Percentiles rank a stretch among this genome's conserved stretches.
phyloP scores from a whole-genome alignment of 2,888 invertebrate species.

The Thymelicus acteon region DNA sequence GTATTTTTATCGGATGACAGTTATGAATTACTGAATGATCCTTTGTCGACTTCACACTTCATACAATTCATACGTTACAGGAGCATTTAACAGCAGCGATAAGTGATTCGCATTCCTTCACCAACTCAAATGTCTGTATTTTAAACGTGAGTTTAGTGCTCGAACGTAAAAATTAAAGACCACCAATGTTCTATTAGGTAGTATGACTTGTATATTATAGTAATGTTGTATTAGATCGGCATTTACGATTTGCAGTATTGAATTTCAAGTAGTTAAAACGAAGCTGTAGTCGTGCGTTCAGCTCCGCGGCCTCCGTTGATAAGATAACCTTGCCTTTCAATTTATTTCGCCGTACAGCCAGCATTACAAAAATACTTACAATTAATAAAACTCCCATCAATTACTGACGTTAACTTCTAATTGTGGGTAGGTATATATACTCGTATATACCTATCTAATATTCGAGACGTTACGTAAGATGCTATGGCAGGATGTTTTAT shows the following conservation, averaged over 20 bases:
- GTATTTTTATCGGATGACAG: conserved; percentile 1
- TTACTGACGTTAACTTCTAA: conserved; percentile 39
- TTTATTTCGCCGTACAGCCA: conserved; percentile 68
- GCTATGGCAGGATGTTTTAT: background rate
- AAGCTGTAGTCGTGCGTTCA: conserved; percentile 21
- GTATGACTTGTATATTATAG: conserved; percentile 5
- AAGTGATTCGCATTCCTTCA: too few relatives aligned
- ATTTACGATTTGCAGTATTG: conserved; percentile 52
- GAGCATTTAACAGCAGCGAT: too few relatives aligned
- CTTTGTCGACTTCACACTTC: background rate
- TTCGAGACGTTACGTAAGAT: conserved; percentile 14
- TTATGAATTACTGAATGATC: background rate
- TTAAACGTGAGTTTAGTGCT: too few relatives aligned
- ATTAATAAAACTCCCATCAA: conserved; percentile 65
- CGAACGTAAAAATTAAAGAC: background rate
- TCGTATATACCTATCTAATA: background rate
- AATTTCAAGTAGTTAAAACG: conserved; percentile 53
- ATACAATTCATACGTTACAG: too few relatives aligned
- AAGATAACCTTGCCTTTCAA: conserved; percentile 84
- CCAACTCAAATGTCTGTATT: background rate
- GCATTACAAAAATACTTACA: conserved; percentile 55
- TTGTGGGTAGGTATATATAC: too few relatives aligned
- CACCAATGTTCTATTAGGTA: background rate
- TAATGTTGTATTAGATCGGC: conserved; percentile 9
- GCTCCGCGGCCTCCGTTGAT: conserved; percentile 67